A percentile compares a stretch with the other conserved stretches of the same genome.
These are phyloP conservation scores for Pachymerium ferrugineum DNA, from an alignment of 2,888 invertebrate species.

Conservation along the genomic window DNA sequence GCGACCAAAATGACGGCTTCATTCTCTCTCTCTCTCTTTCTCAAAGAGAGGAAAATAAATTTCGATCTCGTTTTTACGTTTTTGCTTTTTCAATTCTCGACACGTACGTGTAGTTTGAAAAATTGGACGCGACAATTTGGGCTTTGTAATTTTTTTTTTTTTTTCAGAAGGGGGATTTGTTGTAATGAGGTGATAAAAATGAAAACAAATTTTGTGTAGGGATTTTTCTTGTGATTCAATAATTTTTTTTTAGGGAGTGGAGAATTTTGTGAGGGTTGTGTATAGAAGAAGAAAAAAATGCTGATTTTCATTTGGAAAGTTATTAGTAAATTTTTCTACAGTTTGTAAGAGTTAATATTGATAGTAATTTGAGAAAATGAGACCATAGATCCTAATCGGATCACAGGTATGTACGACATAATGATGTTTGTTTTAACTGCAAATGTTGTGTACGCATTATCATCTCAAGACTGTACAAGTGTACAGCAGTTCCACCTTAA, in stretches of 20 bases:
- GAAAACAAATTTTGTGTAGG: neutral
- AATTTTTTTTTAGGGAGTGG: neutral
- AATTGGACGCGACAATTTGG: conserved; percentile 8
- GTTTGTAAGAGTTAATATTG: too few species aligned
- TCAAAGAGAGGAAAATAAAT: neutral
- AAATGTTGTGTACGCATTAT: too few species aligned
- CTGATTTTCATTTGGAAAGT: too few species aligned
- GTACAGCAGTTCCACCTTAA: too few species aligned
- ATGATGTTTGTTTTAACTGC: too few species aligned
- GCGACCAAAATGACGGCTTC: conserved; percentile 21
- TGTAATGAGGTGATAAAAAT: neutral
- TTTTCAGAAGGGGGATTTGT: neutral
- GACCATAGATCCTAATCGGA: too few species aligned
- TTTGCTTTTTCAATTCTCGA: neutral
- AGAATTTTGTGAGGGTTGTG: neutral
- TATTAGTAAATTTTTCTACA: too few species aligned
- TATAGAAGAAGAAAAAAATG: too few species aligned
- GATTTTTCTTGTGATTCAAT: neutral
- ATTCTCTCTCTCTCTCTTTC: neutral
- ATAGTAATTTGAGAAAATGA: too few species aligned
- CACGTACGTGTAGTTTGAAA: conserved; percentile 4
- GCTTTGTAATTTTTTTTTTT: neutral
- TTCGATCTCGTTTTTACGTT: too few species aligned
- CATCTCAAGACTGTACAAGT: too few species aligned
- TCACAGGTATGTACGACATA: too few species aligned